A percentile compares a stretch with the other conserved stretches of the same genome.
These are phyloP conservation scores for Oriolus oriolus DNA, from an alignment of 2,113 vertebrate genomes.

Conservation along the genomic window DNA sequence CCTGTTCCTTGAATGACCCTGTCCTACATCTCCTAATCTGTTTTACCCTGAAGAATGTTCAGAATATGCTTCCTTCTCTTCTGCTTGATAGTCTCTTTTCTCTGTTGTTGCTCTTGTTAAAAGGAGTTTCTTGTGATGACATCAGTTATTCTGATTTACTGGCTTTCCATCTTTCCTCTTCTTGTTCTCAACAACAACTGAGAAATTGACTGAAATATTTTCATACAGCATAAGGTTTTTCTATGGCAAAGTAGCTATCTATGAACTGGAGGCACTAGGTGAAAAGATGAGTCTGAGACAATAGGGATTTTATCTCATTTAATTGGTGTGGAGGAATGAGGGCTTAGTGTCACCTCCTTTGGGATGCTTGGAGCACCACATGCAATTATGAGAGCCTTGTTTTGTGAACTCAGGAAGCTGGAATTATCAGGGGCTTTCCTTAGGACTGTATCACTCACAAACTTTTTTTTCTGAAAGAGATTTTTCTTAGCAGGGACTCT, in stretches of 20 bases:
- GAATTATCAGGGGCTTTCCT: conserved; percentile 14
- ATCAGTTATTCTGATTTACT: neutral
- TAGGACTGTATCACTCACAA: neutral
- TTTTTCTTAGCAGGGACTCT: neutral
- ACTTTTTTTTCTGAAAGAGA: neutral
- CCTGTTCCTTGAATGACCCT: neutral
- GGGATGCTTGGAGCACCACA: neutral
- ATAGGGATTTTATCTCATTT: neutral
- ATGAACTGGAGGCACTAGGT: neutral
- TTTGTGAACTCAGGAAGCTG: neutral
- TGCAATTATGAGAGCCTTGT: neutral
- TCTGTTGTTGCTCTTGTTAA: neutral
- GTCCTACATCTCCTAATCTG: neutral
- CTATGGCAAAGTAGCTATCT: neutral
- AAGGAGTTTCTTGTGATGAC: neutral
- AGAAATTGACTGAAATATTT: neutral
- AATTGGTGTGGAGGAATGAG: neutral
- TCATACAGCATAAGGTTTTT: neutral
- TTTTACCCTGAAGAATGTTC: neutral
- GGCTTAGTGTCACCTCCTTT: conserved; percentile 7
- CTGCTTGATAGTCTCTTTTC: neutral
- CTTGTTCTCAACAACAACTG: neutral
- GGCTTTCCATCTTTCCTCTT: neutral
- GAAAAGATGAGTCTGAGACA: neutral
- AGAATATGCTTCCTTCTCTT: neutral